Base-by-base conservation (phyloP, 1,140 invertebrate species). In the Fopius arisanus region DNA sequence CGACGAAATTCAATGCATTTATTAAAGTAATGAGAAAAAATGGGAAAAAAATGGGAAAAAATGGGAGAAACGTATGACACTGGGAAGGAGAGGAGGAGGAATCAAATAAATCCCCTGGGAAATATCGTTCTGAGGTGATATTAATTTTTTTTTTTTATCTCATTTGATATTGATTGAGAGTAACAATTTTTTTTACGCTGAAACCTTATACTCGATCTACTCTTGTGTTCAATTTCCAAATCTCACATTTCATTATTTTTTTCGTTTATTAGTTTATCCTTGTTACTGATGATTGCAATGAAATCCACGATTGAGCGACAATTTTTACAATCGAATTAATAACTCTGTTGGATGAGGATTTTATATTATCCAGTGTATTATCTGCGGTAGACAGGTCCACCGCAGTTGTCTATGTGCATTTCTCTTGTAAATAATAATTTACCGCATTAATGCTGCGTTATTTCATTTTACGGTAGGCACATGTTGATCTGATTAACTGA, bases 401-500 rank as follows among this genome's bases (percentile, higher is more conserved):
- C 23, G 9, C 54, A 59, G 23, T 21, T 23, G 19, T 12, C 54
- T 14, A 59, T 59, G 26, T 10, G 23, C 23, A 59, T 59, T 59
- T 59, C 10, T 59, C 26, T 59, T 59, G 54, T 59, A 59, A 26
- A 59, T 59, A 59, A 19, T 26, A 26, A 26, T 59, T 59, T 59
- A 16, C 16, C 43, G 21, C 10, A 2, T 59, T 26, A 26, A 59
- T 26, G 19, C 14, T 59, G 26, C 23, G 54, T 59, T 59, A 28
- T 59, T 59, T 59, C 54, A 10, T 59, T 59, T 28, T 59, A 59
- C 6, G 2, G 19, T 23, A 28, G 19, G 54, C 54, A 59, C 54
- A 59, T 59, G 54, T 59, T 59, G 54, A 59, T 59, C 23, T 48
- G 43, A 59, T 23, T 59, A 59, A 59, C 26, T 48, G 43, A 48